Conservation (phyloP, 2,888 invertebrate species). For the Hydropsyche betteni region DNA sequence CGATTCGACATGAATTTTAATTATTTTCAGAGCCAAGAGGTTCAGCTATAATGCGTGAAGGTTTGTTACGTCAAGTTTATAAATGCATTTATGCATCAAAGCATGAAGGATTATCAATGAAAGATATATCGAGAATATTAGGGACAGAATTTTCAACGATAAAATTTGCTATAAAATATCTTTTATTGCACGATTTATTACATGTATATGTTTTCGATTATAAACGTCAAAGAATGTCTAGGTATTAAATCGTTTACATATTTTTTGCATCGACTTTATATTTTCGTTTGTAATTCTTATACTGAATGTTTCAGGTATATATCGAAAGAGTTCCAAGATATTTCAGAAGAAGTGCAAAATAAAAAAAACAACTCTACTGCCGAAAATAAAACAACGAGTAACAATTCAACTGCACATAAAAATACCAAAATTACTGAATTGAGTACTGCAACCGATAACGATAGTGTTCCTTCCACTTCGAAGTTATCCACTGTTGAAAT, state of each 20-base stretch:
- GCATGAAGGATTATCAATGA: constrained; percentile 65
- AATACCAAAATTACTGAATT: no score
- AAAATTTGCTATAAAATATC: constrained; percentile 61
- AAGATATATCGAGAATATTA: constrained; percentile 58
- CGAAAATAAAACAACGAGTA: no score
- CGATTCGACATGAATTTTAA: background rate
- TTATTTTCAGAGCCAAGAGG: constrained; percentile 52
- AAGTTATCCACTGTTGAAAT: no score
- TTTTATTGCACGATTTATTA: constrained; percentile 59
- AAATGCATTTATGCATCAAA: constrained; percentile 62
- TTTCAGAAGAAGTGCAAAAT: constrained; percentile 34
- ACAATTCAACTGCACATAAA: no score
- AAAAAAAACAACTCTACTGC: background rate
- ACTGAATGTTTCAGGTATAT: constrained; percentile 42
- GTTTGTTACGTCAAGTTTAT: constrained; percentile 65
- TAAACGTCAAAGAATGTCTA: constrained; percentile 66
- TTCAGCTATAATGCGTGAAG: constrained; percentile 55
- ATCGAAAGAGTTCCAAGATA: constrained; percentile 46
- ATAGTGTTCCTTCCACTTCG: no score
- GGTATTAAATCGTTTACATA: constrained; percentile 53
- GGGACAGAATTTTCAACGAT: constrained; percentile 61
- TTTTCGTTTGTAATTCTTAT: no score
- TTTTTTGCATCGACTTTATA: no score
- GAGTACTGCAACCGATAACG: no score
- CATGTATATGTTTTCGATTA: constrained; percentile 65